These are phyloP conservation scores for Petrocephalus schoutedeni DNA, from an alignment of 2,797 vertebrate genomes.

Conservation along the genomic window DNA sequence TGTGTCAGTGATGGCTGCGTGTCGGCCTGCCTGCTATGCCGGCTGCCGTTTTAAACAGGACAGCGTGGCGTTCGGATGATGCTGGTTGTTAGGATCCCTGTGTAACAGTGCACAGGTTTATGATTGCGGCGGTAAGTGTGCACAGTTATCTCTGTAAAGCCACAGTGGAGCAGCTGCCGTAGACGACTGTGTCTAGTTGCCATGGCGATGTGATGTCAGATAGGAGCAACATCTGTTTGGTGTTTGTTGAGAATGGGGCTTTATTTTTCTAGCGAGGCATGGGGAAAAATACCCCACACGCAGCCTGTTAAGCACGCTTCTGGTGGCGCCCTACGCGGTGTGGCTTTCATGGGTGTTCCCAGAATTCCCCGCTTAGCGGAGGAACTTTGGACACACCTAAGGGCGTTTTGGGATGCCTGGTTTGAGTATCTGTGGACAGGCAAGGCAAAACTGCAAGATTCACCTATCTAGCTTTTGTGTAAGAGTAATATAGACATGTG, in stretches of 20 bases:
- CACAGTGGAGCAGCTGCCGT: conserved; percentile 57
- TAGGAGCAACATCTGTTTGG: conserved; percentile 65
- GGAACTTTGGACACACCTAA: neutral
- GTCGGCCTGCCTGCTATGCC: neutral
- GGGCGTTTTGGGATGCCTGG: neutral
- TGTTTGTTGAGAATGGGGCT: conserved; percentile 60
- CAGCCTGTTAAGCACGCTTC: neutral
- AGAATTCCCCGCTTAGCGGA: neutral
- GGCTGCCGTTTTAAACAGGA: neutral
- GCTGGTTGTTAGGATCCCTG: neutral
- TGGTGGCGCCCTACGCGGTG: neutral
- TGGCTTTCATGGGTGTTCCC: neutral
- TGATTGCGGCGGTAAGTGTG: conserved; percentile 35
- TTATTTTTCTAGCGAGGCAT: conserved; percentile 3
- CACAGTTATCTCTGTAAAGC: conserved; percentile 48
- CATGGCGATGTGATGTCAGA: conserved; percentile 72
- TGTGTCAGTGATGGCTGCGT: neutral
- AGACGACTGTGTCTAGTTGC: conserved; percentile 64
- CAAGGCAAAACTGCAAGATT: neutral
- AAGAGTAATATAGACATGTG: neutral
- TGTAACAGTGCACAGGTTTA: conserved; percentile 17
- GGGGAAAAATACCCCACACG: conserved; percentile 24
- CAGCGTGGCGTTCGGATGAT: neutral
- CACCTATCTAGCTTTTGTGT: neutral
- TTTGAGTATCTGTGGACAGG: neutral